Evolutionary conservation across 2,888 invertebrate species (phyloP), one percentile per base, ranked within the genome.

Genomic region (Himalopsyche anomala): DNA sequence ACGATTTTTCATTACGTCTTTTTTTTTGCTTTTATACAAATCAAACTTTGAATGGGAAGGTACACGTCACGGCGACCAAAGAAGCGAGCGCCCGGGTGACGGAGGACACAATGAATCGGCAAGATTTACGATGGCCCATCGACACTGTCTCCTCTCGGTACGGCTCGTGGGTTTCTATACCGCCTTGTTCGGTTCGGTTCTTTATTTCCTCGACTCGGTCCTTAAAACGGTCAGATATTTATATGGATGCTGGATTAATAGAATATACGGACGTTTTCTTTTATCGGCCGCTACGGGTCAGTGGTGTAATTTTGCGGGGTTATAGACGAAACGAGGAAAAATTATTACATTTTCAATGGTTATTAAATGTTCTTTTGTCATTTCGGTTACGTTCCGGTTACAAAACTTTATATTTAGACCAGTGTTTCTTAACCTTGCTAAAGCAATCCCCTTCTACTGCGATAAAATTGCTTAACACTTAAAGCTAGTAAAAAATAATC

Each of bases 111-210:
- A 62, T 62, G 28, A 28, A 62, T 62, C 19, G 62, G 28, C 62
- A 62, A 62, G 62, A 62, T 62, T 62, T 62, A 62, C 28, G 62
- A 62, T 28, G 62, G 62, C 19, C 62, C 62, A 62, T 62, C 62
- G 62, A 62, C 62, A 62, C 62, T 62, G 62, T 62, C 62, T 19
- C 19, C 62, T 62, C 19, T n/a, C 62, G 19, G 62, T 28, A 5
- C 6, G 19, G 19, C 0, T 8, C 28, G 28, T 28, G 62, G 28
- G 19, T 62, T 62, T 62, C 62, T 62, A 28, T 28, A 62, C 62
- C 19, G 19, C 62, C 62, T 19, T 28, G 62, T 62, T 19, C n/a
- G 28, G n/a, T 62, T 62, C 62, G 62, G 28, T 62, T 19, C 62
- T 62, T 62, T 62, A 62, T 62, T 62, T 62, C 62, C 62, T 62